Evolutionary conservation across 1,140 invertebrate genomes (phyloP).

Genomic region (Thaumatotibia leucotreta): DNA sequence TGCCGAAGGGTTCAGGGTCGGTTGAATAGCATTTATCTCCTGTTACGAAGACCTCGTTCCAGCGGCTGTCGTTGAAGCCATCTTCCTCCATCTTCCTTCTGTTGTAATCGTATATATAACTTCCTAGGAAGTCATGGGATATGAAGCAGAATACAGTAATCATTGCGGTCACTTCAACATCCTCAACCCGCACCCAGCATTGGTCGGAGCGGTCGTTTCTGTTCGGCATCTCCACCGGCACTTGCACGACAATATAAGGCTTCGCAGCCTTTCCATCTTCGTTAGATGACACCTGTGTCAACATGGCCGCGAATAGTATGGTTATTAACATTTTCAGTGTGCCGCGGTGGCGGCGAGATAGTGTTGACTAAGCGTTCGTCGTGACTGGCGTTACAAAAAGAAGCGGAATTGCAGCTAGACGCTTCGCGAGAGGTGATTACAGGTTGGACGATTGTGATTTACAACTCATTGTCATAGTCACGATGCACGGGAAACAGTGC

Average conservation of each 20-base stretch:
- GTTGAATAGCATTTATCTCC: constrained; percentile 22
- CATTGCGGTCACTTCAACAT: constrained; percentile 52
- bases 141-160: constrained; percentile 48
- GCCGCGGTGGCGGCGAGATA: constrained; percentile 48
- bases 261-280: constrained; percentile 27
- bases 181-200: constrained; percentile 64
- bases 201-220: constrained; percentile 62
- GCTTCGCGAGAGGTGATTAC: constrained; percentile 50
- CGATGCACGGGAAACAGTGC: constrained; percentile 29
- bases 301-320: constrained; percentile 29
- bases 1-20: constrained; percentile 21
- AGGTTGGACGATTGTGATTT: constrained; percentile 42
- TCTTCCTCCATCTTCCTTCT: constrained; percentile 56
- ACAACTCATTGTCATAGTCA: constrained; percentile 35
- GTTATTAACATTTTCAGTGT: constrained; percentile 68
- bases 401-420: constrained; percentile 37
- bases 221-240: constrained; percentile 58
- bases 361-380: constrained; percentile 53
- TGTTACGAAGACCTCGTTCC: constrained; percentile 43
- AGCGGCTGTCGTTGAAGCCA: constrained; percentile 50
- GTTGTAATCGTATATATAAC: constrained; percentile 59
- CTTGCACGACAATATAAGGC: constrained; percentile 42
- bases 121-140: constrained; percentile 46
- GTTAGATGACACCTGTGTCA: constrained; percentile 30
- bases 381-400: constrained; percentile 39